phyloP scores from a whole-genome alignment of 2,113 vertebrate species.

The Climacteris rufus region DNA sequence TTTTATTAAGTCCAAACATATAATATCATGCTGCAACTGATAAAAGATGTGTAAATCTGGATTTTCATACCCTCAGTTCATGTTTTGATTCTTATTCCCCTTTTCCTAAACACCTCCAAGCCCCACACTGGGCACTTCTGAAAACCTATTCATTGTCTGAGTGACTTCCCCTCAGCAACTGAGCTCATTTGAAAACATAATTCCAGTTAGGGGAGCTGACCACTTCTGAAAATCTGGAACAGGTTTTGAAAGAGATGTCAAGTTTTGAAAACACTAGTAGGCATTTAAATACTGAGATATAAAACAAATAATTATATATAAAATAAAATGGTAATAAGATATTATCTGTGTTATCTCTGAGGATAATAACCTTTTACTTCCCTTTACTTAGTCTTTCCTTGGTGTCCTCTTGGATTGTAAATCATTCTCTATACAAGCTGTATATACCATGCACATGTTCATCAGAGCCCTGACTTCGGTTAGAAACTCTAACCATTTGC shows the following conservation, averaged over 20 bases:
- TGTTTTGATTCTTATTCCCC: neutral
- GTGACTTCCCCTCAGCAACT: neutral
- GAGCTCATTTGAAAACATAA: neutral
- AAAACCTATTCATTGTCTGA: neutral
- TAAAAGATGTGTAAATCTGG: neutral
- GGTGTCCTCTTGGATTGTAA: too few species aligned
- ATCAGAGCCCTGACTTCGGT: too few species aligned
- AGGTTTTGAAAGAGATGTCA: conserved; percentile 24
- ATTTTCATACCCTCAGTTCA: neutral
- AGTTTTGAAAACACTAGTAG: neutral
- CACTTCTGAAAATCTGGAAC: conserved; percentile 3
- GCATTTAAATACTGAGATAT: neutral
- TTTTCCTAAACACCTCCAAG: neutral
- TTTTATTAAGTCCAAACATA: neutral
- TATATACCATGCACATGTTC: too few species aligned
- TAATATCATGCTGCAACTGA: neutral
- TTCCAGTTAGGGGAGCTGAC: neutral
- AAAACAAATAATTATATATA: neutral
- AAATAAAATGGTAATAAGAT: too few species aligned
- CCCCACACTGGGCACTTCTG: neutral
- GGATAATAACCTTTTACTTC: too few species aligned
- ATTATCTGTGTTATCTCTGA: too few species aligned
- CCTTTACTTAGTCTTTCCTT: too few species aligned
- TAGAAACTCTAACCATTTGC: too few species aligned
- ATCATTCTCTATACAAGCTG: too few species aligned